Conservation (phyloP, 1,140 invertebrate genomes). For the Eulimnadia texana region DNA sequence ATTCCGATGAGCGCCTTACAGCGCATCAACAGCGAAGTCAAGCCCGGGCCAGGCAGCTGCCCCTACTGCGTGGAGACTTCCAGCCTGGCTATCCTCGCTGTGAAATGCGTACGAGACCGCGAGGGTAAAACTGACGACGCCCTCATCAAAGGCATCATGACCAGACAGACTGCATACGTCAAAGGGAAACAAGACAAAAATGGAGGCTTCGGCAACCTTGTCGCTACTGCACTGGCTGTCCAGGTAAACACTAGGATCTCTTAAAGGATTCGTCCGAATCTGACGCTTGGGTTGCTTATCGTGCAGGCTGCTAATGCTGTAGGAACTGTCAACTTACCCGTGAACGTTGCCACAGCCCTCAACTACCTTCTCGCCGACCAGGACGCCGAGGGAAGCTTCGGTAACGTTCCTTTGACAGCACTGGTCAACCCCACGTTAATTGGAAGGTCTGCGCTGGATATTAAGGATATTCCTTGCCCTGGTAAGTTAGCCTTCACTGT, state of each 20-base stretch:
- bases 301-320: conserved; percentile 16
- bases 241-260: conserved; percentile 3
- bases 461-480: conserved; percentile 10
- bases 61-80: conserved; percentile 15
- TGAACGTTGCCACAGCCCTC: conserved; percentile 14
- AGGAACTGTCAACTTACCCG: conserved; percentile 9
- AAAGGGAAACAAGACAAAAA: conserved; percentile 17
- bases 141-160: conserved; percentile 6
- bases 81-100: conserved; percentile 14
- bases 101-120: conserved; percentile 13
- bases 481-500: conserved; percentile 12
- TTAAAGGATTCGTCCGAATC: too few species aligned
- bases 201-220: conserved; percentile 13
- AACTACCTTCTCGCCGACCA: conserved; percentile 13
- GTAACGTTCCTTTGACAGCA: conserved; percentile 9
- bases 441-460: conserved; percentile 13
- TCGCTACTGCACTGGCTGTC: conserved; percentile 12
- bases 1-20: conserved; percentile 12
- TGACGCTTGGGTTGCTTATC: too few species aligned
- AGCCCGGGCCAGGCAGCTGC: conserved; percentile 13
- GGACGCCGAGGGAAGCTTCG: conserved; percentile 16
- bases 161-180: conserved; percentile 14
- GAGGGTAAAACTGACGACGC: background rate
- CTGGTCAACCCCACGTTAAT: conserved; percentile 14
- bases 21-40: conserved; percentile 14